phyloP scores from a whole-genome alignment of 2,113 vertebrate species.

The Polyodon spathula region DNA sequence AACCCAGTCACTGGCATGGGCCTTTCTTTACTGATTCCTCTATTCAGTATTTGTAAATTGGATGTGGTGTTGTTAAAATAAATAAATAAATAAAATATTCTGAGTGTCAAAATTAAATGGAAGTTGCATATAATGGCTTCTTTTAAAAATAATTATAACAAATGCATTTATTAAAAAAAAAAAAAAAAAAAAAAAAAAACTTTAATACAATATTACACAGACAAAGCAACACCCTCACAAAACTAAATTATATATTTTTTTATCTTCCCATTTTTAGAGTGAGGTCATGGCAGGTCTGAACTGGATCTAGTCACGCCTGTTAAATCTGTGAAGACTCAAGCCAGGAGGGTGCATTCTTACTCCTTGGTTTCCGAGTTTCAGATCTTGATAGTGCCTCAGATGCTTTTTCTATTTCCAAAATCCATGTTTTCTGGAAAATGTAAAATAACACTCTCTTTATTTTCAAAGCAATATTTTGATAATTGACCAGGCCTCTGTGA shows the following conservation, averaged over 20 bases:
- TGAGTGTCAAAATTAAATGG: too few relatives aligned
- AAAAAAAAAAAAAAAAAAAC: slow-evolving; percentile 6
- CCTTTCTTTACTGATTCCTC: too few relatives aligned
- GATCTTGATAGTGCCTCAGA: slow-evolving; percentile 46
- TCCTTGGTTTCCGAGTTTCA: slow-evolving; percentile 41
- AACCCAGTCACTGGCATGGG: too few relatives aligned
- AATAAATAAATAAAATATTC: too few relatives aligned
- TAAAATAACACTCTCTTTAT: slow-evolving; percentile 13
- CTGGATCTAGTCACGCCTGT: slow-evolving; percentile 8
- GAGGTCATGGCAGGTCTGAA: background rate
- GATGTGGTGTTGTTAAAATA: too few relatives aligned
- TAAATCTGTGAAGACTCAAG: slow-evolving; percentile 64
- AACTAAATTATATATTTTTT: background rate
- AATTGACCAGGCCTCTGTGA: too few relatives aligned
- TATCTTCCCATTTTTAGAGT: background rate
- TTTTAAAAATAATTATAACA: background rate
- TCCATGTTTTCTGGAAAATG: slow-evolving; percentile 69
- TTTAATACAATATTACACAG: background rate
- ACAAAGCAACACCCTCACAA: background rate
- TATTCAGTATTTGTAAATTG: too few relatives aligned
- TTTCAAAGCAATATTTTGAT: too few relatives aligned
- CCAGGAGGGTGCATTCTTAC: slow-evolving; percentile 44
- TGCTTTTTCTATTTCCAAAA: slow-evolving; percentile 67
- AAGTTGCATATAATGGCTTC: too few relatives aligned
- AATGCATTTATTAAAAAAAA: too few relatives aligned